Evolutionary conservation across 1,140 invertebrate species (phyloP).

Genomic region (Plutomurus gul): DNA sequence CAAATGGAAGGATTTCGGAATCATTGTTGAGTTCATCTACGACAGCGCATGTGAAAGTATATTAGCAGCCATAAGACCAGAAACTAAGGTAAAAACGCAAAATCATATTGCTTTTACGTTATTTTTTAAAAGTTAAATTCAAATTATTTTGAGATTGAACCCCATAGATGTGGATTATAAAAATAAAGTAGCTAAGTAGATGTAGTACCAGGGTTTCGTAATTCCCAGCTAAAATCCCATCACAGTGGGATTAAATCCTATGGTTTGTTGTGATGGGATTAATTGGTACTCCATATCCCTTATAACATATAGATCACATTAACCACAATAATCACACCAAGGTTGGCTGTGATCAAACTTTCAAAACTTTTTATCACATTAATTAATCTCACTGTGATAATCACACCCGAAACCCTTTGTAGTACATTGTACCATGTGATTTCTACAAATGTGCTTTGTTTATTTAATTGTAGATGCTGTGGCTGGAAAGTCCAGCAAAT

Average conservation of each 20-base stretch:
- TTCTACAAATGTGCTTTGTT: not conserved
- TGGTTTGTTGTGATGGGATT: too few species aligned
- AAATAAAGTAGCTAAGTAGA: too few species aligned
- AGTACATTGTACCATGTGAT: slow-evolving; percentile 71
- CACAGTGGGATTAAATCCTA: slow-evolving; percentile 78
- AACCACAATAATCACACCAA: too few species aligned
- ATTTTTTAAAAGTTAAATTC: not conserved
- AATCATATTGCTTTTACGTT: not conserved
- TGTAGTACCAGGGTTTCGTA: too few species aligned
- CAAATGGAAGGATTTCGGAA: slow-evolving; percentile 51
- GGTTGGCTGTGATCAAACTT: slow-evolving; percentile 69
- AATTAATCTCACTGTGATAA: too few species aligned
- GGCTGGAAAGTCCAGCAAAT: slow-evolving; percentile 97
- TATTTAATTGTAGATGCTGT: slow-evolving; percentile 74
- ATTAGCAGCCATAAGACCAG: slow-evolving; percentile 33
- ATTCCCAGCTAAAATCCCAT: not conserved
- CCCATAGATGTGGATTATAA: not conserved
- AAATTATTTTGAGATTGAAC: not conserved
- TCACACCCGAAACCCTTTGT: slow-evolving; percentile 70
- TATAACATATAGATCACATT: too few species aligned
- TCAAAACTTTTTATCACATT: slow-evolving; percentile 59
- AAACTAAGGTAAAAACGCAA: slow-evolving; percentile 41
- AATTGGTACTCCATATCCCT: too few species aligned
- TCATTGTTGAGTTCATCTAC: slow-evolving; percentile 49
- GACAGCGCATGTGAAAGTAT: slow-evolving; percentile 39